These are phyloP conservation scores for Gyrodactylus bullatarudis DNA, from an alignment of 1,140 invertebrate genomes.

Conservation along the genomic window DNA sequence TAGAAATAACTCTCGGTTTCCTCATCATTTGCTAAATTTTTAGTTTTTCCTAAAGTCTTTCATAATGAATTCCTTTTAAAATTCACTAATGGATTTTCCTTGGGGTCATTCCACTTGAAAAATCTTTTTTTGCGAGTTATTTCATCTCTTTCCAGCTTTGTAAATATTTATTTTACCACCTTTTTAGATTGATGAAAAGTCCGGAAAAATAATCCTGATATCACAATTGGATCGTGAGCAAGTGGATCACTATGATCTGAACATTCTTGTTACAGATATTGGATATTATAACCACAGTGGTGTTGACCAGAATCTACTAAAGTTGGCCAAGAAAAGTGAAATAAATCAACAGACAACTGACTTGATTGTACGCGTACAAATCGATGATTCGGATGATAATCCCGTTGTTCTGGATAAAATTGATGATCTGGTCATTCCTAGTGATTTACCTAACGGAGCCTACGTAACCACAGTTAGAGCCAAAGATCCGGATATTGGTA, in stretches of 20 bases:
- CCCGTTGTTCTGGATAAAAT: neutral
- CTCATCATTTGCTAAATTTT: too few species aligned
- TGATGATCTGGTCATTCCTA: neutral
- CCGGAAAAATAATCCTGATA: neutral
- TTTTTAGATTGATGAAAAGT: neutral
- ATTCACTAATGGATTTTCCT: too few species aligned
- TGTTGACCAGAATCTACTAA: neutral
- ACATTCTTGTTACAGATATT: neutral
- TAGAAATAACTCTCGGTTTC: too few species aligned
- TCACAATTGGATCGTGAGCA: neutral
- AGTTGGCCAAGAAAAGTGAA: neutral
- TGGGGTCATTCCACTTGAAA: too few species aligned
- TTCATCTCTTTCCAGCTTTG: too few species aligned
- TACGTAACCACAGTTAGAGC: neutral
- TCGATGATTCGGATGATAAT: neutral
- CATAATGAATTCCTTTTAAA: too few species aligned
- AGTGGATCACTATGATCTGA: neutral
- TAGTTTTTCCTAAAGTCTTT: too few species aligned
- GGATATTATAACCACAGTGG: neutral
- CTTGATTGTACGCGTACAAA: neutral
- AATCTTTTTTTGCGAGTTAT: too few species aligned
- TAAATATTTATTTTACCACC: too few species aligned
- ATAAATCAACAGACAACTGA: neutral
- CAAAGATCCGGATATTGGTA: neutral
- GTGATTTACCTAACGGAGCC: neutral